Percentiles rank a stretch among this genome's conserved stretches.
Evolutionary conservation across 2,797 vertebrate genomes (phyloP).

Genomic region (Telmatherina bonti): DNA sequence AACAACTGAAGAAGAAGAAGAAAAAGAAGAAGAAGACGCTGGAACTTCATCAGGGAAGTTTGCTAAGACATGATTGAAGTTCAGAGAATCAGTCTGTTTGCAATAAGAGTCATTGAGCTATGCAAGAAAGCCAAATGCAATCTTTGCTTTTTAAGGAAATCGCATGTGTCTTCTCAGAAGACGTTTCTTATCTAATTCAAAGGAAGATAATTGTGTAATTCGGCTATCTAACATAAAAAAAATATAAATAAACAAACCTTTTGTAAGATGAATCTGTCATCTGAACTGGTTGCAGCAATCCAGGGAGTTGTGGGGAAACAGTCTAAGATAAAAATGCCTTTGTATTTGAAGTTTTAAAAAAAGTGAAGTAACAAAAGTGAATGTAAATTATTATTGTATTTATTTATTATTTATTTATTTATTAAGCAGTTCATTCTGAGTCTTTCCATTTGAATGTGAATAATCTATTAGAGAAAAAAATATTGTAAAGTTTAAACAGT

Average conservation of each 20-base stretch:
- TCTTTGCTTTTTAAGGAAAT: conserved; percentile 51
- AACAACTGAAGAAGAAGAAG: conserved; percentile 18
- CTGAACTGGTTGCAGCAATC: conserved; percentile 41
- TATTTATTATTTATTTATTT: conserved; percentile 75
- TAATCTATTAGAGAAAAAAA: conserved; percentile 64
- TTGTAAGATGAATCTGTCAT: conserved; percentile 44
- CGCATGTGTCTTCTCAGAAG: conserved; percentile 38
- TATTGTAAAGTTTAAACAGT: conserved; percentile 60
- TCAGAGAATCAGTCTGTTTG: conserved; percentile 60
- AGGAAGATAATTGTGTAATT: conserved; percentile 20
- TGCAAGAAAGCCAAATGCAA: conserved; percentile 78
- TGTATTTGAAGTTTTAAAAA: conserved; percentile 69
- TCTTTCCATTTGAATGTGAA: conserved; percentile 71
- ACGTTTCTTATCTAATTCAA: conserved; percentile 45
- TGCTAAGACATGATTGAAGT: conserved; percentile 61
- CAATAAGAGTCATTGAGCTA: conserved; percentile 78
- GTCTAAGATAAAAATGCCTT: conserved; percentile 45
- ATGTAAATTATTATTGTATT: conserved; percentile 74
- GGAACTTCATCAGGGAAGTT: conserved; percentile 56
- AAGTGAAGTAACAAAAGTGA: conserved; percentile 66
- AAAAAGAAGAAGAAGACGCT: conserved; percentile 21
- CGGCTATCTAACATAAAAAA: background rate
- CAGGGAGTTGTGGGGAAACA: conserved; percentile 25
- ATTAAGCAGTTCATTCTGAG: conserved; percentile 69
- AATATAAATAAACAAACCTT: background rate